Evolutionary conservation across 2,113 vertebrate species (phyloP), one percentile per base, ranked within the genome.

Genomic region (Orthonyx spaldingii): DNA sequence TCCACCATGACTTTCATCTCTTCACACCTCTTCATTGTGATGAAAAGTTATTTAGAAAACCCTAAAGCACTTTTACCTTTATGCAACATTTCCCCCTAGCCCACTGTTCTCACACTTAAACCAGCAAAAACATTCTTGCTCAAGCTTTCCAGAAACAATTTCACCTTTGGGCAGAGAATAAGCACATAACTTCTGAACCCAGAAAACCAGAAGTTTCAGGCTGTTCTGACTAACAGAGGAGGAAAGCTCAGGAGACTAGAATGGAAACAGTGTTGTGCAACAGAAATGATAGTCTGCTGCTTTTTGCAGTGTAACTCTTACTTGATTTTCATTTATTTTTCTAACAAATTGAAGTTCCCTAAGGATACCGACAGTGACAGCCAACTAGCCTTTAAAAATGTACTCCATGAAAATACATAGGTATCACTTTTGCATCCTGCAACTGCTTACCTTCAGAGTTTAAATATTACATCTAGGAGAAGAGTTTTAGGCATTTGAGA

Each of bases 131-230:
- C 49, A 88, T 50, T 94, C 79, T 96, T 96, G 76, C 88, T 96
- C 85, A 96, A 94, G 92, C 56, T 84, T 78, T 93, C 49, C 90
- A 96, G 64, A 96, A 94, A 92, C 92, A 90, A 60, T 89, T 96
- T 96, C 94, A 96, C 90, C 93, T 95, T 93, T 93, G 76, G 46
- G 79, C 93, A 96, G 76, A 93, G 83, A 86, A 60, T 66, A 64
- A 86, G 72, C 39, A 75, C 41, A 22, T 46, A 90, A 74, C 61
- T 74, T 75, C 52, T 78, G 76, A 92, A 83, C 37, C 13, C 68
- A 80, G 60, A 84, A 86, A 94, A 96, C 15, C 52, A 86, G 64
- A 94, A 81, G n/a, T 94, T 90, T 81, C 76, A 94, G 90, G 37
- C 82, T 91, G 71, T 83, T 91, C 78, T 71, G 47, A 95, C 66